Base-by-base conservation (phyloP, 2,888 invertebrate species). In the Xanthia togata region DNA sequence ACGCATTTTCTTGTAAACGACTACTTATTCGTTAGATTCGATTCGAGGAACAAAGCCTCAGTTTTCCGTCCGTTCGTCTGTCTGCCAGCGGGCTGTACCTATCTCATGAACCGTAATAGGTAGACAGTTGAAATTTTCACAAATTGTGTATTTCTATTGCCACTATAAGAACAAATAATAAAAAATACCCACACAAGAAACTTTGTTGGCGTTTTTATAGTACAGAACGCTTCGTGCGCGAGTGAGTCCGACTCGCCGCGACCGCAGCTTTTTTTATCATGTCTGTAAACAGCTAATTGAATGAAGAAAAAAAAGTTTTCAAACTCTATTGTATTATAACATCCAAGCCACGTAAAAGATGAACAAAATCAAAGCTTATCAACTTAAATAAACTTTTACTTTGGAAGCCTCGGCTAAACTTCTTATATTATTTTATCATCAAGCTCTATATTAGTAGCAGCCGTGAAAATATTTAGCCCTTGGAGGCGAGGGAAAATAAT, bases 311-410 rank as follows among this genome's bases (percentile, higher is more conserved):
- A 72, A 57, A 82, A 69, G 31, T 70, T 76, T 55, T 2, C 4
- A 14, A 60, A 59, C 35, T 77, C 41, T 35, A 70, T 70, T 70
- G 64, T 55, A 65, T 26, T 65, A 55, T 20, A 70, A 65, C 35
- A 50, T 35, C 26, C 20, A 35, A 67, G 26, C 31, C 64, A 76
- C 64, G 79, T 79, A 70, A 79, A 82, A 82, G 17, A 76, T 77
- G 57, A 79, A 76, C 76, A 76, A 69, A 82, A 79, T 65, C 47
- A 70, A 83, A 79, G 68, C 64, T 79, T 68, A 68, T 35, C n/a
- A 64, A 63, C 35, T 81, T 47, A 38, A 64, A 50, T 64, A 82
- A 70, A 79, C 65, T 70, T 79, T 65, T 64, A 64, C 76, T 63
- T 83, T 35, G 26, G 23, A 50, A 78, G 55, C 55, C 47, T 41